These are phyloP conservation scores for Dendrocincla fuliginosa DNA, from an alignment of 2,797 vertebrate species.

Conservation along the genomic window DNA sequence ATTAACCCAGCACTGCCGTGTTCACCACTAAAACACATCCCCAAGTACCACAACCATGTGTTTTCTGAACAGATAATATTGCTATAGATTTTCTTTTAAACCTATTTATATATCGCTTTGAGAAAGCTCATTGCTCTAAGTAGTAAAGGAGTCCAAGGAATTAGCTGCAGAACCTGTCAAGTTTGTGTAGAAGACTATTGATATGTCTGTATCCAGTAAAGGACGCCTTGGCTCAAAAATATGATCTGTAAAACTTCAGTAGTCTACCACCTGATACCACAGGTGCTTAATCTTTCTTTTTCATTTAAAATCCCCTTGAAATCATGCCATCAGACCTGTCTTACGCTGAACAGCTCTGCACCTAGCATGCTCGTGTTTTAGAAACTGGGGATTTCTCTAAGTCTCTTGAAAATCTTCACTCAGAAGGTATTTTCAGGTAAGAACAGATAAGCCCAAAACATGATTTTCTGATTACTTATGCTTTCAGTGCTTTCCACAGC, in stretches of 20 bases:
- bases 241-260: neutral
- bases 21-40: neutral
- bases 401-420: neutral
- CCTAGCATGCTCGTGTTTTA: neutral
- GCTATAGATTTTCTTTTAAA: neutral
- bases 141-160: neutral
- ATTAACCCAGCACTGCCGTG: too few relatives aligned
- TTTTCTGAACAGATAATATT: neutral
- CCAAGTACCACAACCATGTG: rapidly evolving
- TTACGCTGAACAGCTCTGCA: neutral
- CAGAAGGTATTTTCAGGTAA: neutral
- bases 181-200: neutral
- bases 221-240: neutral
- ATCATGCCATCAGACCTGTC: neutral
- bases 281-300: neutral
- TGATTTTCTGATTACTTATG: neutral
- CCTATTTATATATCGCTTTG: neutral
- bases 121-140: neutral
- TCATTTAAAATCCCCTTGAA: neutral
- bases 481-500: neutral
- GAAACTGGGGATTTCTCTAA: neutral
- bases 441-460: neutral
- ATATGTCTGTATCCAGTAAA: neutral
- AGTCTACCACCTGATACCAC: neutral
- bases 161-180: neutral